Base-by-base conservation (phyloP, 2,797 vertebrate genomes). In the Helostoma temminkii region DNA sequence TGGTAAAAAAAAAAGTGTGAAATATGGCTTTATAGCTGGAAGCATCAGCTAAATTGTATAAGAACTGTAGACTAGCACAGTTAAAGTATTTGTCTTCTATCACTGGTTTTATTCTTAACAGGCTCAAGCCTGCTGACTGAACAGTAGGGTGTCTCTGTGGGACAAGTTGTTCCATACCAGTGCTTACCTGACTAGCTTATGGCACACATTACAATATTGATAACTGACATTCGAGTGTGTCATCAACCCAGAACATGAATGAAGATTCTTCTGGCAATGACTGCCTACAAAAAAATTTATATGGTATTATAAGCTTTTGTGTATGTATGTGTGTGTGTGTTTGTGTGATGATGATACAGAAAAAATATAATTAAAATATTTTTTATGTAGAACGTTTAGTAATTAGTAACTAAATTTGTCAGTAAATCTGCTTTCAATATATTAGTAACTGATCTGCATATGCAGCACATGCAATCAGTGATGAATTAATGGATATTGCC, bases 151-250 rank as follows among this genome's bases (percentile, higher is more conserved):
- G 69, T 57, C 58, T 58, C 70, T 24, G 12, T 26, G 39, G 76
- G 76, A 88, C 68, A 46, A 34, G 75, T 70, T 11, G 43, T 66
- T 87, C 83, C 71, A 86, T 89, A 45, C 45, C 58, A 64, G 64
- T 45, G 58, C 71, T 81, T 77, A 81, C 83, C 65, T 53, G 74
- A 88, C 71, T 79, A 43, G 55, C 81, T 71, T 1, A 47, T 50
- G 66, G 71, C 68, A 67, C 36, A 22, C 28, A 72, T 70, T 70
- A 61, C 59, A 18, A 57, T 71, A 89, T 85, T 82, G 85, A 90
- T 83, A 89, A 90, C 84, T 88, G 84, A 82, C 82, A 85, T 83
- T 71, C 56, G 50, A 36, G 66, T 52, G 63, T 71, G 65, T 75
- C 84, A 80, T 74, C 83, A 74, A 57, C 34, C 42, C n/a, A 4